phyloP scores from a whole-genome alignment of 2,113 vertebrate genomes.

The Chaenogobius annularis region DNA sequence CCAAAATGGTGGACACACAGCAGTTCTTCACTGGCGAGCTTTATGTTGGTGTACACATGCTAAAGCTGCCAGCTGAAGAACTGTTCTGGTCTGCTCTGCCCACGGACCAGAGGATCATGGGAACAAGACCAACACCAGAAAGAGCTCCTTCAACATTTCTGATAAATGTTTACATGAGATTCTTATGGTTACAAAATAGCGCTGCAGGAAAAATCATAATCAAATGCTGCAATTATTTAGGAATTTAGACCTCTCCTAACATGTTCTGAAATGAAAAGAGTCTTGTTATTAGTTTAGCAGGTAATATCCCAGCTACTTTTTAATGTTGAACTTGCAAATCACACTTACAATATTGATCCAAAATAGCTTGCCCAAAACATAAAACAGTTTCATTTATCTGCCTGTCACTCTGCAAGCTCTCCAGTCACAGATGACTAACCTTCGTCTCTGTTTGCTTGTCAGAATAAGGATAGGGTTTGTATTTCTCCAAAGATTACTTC shows the following conservation, averaged over 20 bases:
- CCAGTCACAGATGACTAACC: not conserved
- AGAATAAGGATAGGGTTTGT: not conserved
- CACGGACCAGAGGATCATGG: conserved; percentile 33
- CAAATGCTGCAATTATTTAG: not conserved
- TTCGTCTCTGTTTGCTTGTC: not conserved
- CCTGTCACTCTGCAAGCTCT: no score
- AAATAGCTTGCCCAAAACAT: no score
- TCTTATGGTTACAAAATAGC: not conserved
- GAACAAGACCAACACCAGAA: conserved; percentile 22
- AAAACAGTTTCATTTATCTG: no score
- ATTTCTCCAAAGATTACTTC: no score
- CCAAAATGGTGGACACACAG: conserved; percentile 85
- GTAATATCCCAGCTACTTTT: no score
- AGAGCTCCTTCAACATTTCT: not conserved
- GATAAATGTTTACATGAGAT: not conserved
- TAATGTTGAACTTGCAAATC: no score
- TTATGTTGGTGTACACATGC: conserved; percentile 94
- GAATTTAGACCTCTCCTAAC: no score
- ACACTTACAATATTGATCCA: no score
- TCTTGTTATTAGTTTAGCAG: no score
- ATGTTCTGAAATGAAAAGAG: no score
- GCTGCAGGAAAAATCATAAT: not conserved
- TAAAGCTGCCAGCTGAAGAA: conserved; percentile 99
- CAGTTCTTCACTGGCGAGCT: conserved; percentile 99
- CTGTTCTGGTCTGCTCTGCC: conserved; percentile 93